Conservation (phyloP, 2,113 vertebrate species). For the Australoheros scitulus region DNA sequence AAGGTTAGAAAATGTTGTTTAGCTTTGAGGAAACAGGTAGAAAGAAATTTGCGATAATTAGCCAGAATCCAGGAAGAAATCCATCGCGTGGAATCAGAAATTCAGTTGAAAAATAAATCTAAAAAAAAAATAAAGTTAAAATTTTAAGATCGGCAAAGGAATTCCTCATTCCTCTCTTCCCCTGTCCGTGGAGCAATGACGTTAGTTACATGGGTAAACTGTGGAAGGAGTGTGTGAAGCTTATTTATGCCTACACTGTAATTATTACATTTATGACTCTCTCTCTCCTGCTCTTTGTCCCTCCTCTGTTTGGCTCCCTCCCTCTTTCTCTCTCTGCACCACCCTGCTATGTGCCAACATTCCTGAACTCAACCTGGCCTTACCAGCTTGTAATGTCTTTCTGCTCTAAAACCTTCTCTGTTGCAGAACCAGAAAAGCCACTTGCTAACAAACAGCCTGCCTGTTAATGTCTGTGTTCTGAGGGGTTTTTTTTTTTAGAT, state of each 20-base stretch:
- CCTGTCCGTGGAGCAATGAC: not conserved
- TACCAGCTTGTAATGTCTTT: conserved; percentile 26
- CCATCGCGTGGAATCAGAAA: conserved; percentile 37
- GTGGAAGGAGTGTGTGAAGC: conserved; percentile 28
- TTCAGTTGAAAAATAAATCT: conserved; percentile 1
- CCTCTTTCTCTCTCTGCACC: conserved; percentile 39
- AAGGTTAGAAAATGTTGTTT: not conserved
- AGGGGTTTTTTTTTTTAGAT: not conserved
- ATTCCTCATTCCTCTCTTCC: not conserved
- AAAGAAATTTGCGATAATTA: conserved; percentile 32
- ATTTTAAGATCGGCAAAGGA: not conserved
- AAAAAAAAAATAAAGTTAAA: not conserved
- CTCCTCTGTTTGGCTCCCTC: conserved; percentile 50
- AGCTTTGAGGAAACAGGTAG: not conserved
- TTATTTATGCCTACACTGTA: conserved; percentile 54
- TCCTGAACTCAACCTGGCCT: conserved; percentile 56
- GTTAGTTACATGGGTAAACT: conserved; percentile 25
- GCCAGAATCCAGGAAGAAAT: conserved; percentile 67
- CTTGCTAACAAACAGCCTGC: not conserved
- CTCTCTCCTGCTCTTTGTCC: conserved; percentile 58
- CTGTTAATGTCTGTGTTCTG: not conserved
- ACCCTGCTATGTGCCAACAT: conserved; percentile 58
- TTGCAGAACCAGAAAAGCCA: conserved; percentile 71
- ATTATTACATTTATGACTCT: conserved; percentile 65
- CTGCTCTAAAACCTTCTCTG: conserved; percentile 19